Percentiles rank a stretch among this genome's conserved stretches.
Evolutionary conservation across 2,888 invertebrate species (phyloP).

Genomic region (Zaprionus obscuricornis): DNA sequence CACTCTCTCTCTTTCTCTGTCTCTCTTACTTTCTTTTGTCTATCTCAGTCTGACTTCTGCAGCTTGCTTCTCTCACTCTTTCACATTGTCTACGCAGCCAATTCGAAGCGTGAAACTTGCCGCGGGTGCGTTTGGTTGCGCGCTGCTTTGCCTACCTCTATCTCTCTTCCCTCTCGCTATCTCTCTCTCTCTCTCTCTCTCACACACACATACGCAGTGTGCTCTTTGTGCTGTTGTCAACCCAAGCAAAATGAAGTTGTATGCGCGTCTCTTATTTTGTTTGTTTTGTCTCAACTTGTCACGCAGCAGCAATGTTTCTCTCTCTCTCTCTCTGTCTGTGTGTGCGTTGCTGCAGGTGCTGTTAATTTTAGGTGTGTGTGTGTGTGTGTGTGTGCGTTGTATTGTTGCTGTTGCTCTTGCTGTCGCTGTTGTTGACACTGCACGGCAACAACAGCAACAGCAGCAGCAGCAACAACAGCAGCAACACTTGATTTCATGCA

Average conservation of each 20-base stretch:
- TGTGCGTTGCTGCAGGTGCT: conserved; percentile 31
- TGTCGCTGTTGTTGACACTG: conserved; percentile 38
- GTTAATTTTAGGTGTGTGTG: conserved; percentile 25
- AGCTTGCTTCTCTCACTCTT: no score
- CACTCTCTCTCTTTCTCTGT: neutral
- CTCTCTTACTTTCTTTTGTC: no score
- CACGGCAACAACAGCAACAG: conserved; percentile 34
- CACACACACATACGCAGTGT: no score
- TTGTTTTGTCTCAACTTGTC: conserved; percentile 66
- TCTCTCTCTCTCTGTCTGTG: neutral
- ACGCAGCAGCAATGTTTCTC: conserved; percentile 30
- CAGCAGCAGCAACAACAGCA: conserved; percentile 19
- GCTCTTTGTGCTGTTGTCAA: conserved; percentile 22
- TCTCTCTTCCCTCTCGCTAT: neutral
- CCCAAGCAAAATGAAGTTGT: conserved; percentile 60
- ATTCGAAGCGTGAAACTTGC: conserved; percentile 61
- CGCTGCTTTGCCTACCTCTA: neutral
- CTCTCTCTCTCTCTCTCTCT: neutral
- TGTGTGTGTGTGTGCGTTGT: conserved; percentile 4
- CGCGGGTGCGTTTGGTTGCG: conserved; percentile 15
- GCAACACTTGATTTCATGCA: conserved; percentile 69
- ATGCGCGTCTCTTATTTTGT: conserved; percentile 49
- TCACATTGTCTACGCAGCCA: no score
- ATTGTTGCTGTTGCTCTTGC: conserved; percentile 21
- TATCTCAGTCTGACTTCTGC: no score